phyloP scores from a whole-genome alignment of 2,888 invertebrate species.

The Eucriotettix oculatus region DNA sequence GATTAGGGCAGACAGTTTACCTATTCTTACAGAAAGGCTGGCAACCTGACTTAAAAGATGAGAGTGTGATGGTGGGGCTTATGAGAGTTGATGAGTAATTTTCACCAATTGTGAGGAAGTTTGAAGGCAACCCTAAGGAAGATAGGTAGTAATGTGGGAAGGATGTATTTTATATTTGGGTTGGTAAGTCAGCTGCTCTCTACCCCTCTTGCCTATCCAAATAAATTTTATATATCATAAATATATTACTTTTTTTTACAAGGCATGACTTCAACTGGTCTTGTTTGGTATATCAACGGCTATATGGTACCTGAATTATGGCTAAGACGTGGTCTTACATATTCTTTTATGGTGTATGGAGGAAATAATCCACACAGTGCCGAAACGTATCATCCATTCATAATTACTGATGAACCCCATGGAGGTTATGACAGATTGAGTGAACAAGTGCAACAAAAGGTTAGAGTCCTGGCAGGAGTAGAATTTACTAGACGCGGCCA shows the following conservation, averaged over 20 bases:
- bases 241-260: neutral
- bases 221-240: too few species aligned
- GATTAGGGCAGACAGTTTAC: too few species aligned
- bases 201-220: too few species aligned
- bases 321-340: constrained; percentile 67
- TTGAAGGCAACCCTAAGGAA: too few species aligned
- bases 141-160: too few species aligned
- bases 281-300: constrained; percentile 89
- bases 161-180: too few species aligned
- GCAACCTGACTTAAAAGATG: too few species aligned
- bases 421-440: constrained; percentile 66
- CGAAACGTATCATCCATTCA: constrained; percentile 73
- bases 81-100: too few species aligned
- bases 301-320: constrained; percentile 73
- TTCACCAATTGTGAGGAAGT: too few species aligned
- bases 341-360: constrained; percentile 64
- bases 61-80: too few species aligned
- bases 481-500: constrained; percentile 68
- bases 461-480: constrained; percentile 62
- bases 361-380: constrained; percentile 81
- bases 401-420: constrained; percentile 68
- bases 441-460: constrained; percentile 49
- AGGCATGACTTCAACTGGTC: constrained; percentile 50
- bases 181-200: too few species aligned
- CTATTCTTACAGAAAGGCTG: too few species aligned